These are phyloP conservation scores for Stictonetta naevosa DNA, from an alignment of 2,113 vertebrate genomes.

Conservation along the genomic window DNA sequence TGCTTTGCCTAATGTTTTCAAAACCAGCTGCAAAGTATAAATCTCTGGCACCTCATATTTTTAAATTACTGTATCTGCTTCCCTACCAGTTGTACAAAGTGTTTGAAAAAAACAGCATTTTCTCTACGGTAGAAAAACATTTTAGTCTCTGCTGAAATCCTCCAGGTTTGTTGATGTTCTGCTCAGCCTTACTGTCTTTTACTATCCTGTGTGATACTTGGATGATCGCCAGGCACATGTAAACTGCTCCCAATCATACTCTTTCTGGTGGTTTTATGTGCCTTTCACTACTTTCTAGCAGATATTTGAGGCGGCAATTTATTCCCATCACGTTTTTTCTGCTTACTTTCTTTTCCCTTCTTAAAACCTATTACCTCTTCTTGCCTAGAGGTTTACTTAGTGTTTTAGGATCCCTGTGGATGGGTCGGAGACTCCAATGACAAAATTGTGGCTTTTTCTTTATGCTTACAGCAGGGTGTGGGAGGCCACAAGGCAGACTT, in stretches of 20 bases:
- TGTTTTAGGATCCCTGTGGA: background rate
- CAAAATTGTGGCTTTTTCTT: background rate
- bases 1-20: conserved; percentile 56
- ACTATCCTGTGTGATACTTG: conserved; percentile 71
- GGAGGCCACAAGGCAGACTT: background rate
- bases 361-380: background rate
- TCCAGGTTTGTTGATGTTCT: conserved; percentile 74
- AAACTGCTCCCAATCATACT: conserved; percentile 63
- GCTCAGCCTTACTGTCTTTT: conserved; percentile 71
- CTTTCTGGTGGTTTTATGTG: conserved; percentile 38
- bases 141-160: conserved; percentile 66
- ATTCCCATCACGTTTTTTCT: background rate
- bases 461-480: background rate
- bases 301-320: conserved; percentile 46
- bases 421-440: background rate
- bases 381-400: conserved; percentile 15
- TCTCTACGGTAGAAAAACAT: conserved; percentile 58
- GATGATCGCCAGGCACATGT: conserved; percentile 61
- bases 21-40: conserved; percentile 69
- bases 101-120: conserved; percentile 60
- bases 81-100: conserved; percentile 48
- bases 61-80: conserved; percentile 68
- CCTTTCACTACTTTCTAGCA: conserved; percentile 47
- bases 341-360: conserved; percentile 26
- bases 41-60: conserved; percentile 72